phyloP scores from a whole-genome alignment of 2,888 invertebrate species.

The Pterostichus niger region DNA sequence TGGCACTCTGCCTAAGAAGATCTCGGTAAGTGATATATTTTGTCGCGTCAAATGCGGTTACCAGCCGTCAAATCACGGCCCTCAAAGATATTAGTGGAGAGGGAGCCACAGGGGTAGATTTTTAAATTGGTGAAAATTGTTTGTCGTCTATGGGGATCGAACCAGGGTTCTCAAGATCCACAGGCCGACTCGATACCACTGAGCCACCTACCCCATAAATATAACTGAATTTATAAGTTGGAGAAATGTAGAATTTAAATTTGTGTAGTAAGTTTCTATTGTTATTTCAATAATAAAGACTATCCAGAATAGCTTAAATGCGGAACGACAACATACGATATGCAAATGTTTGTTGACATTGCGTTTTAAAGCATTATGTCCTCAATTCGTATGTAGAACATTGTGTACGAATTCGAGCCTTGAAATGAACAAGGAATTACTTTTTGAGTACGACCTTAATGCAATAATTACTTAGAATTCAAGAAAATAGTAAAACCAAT shows the following conservation, averaged over 20 bases:
- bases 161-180: too few species aligned
- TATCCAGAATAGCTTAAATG: constrained; percentile 8
- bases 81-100: too few species aligned
- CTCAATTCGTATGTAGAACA: constrained; percentile 58
- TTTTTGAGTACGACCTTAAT: constrained; percentile 3
- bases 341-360: constrained; percentile 53
- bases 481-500: constrained; percentile 17
- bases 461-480: not conserved
- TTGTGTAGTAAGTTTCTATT: constrained; percentile 1
- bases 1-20: too few species aligned
- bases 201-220: too few species aligned
- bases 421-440: constrained; percentile 39
- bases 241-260: not conserved
- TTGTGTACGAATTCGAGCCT: constrained; percentile 40
- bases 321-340: constrained; percentile 18
- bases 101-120: too few species aligned
- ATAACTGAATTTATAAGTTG: not conserved
- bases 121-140: too few species aligned
- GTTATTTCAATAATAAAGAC: constrained; percentile 22
- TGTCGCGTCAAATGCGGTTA: too few species aligned
- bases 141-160: too few species aligned
- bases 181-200: too few species aligned
- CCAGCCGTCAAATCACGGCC: too few species aligned
- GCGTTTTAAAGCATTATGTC: constrained; percentile 49
- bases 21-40: too few species aligned